A percentile compares a stretch with the other conserved stretches of the same genome.
These are phyloP conservation scores for Parazoanthus atlanticus DNA, from an alignment of 92 coral and sea anemone species.

Conservation along the genomic window DNA sequence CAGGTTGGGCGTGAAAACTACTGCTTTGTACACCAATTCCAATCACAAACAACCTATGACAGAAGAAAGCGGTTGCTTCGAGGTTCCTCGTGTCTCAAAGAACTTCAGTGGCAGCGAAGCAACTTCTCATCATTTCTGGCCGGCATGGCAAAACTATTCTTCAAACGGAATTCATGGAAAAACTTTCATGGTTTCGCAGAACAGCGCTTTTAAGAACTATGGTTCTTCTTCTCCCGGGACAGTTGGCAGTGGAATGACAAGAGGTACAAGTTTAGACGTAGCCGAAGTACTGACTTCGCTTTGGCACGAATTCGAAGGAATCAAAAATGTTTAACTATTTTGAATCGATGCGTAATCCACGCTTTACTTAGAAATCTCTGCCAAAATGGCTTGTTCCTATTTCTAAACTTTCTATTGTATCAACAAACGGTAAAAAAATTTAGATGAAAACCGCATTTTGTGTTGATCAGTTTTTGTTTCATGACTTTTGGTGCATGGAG, in stretches of 20 bases:
- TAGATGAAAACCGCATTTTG: too few species aligned
- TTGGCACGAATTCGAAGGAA: not conserved
- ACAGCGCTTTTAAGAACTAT: constrained; percentile 32
- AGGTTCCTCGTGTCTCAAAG: constrained; percentile 20
- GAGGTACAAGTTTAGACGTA: not conserved
- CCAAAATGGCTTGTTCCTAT: not conserved
- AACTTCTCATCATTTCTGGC: not conserved
- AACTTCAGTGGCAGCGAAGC: constrained; percentile 32
- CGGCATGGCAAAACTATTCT: constrained; percentile 22
- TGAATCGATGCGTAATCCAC: not conserved
- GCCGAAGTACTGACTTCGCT: constrained; percentile 42
- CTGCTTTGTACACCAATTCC: constrained; percentile 15
- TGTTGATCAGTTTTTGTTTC: too few species aligned
- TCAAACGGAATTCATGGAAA: not conserved
- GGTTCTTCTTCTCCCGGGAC: not conserved
- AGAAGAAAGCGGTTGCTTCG: constrained; percentile 4
- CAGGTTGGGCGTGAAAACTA: not conserved
- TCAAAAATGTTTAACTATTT: not conserved
- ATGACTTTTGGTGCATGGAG: too few species aligned
- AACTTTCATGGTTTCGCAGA: constrained; percentile 24
- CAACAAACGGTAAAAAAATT: too few species aligned
- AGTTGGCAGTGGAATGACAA: not conserved
- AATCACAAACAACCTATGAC: not conserved
- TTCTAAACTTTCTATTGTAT: too few species aligned
- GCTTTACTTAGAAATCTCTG: too few species aligned